Evolutionary conservation across 2,888 invertebrate species (phyloP).

Genomic region (Epicampocera succincta): DNA sequence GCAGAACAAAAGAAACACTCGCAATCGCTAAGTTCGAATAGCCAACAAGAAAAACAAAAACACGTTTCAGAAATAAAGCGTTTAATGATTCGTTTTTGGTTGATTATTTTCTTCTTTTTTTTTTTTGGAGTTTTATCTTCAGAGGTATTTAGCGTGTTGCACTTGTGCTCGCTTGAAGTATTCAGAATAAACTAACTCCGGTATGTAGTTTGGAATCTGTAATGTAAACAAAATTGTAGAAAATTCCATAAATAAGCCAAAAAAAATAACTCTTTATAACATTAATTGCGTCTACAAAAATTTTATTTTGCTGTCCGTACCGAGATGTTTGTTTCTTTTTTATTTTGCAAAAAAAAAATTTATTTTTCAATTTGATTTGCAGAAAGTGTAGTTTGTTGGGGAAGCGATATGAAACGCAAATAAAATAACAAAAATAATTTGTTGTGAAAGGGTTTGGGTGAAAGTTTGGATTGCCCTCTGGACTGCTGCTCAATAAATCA

Average conservation of each 20-base stretch:
- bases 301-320: slow-evolving; percentile 47
- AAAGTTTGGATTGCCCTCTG: too few species aligned
- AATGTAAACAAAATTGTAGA: slow-evolving; percentile 58
- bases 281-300: slow-evolving; percentile 62
- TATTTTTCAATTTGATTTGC: too few species aligned
- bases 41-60: slow-evolving; percentile 15
- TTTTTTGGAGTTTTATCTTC: slow-evolving; percentile 22
- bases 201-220: slow-evolving; percentile 67
- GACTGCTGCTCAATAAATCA: too few species aligned
- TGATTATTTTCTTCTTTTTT: not conserved
- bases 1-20: slow-evolving; percentile 24
- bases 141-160: slow-evolving; percentile 58
- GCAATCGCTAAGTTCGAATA: slow-evolving; percentile 30
- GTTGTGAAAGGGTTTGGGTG: too few species aligned
- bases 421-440: too few species aligned
- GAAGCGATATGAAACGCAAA: too few species aligned
- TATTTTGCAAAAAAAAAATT: slow-evolving; percentile 5
- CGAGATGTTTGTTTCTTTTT: slow-evolving; percentile 13
- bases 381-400: too few species aligned
- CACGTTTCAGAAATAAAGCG: slow-evolving; percentile 34
- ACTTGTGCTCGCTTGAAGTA: slow-evolving; percentile 67
- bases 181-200: slow-evolving; percentile 68
- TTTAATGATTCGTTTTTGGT: slow-evolving; percentile 53
- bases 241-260: slow-evolving; percentile 22
- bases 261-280: slow-evolving; percentile 54